Evolutionary conservation across 1,140 invertebrate genomes (phyloP).

Genomic region (Sitobion miscanthi): DNA sequence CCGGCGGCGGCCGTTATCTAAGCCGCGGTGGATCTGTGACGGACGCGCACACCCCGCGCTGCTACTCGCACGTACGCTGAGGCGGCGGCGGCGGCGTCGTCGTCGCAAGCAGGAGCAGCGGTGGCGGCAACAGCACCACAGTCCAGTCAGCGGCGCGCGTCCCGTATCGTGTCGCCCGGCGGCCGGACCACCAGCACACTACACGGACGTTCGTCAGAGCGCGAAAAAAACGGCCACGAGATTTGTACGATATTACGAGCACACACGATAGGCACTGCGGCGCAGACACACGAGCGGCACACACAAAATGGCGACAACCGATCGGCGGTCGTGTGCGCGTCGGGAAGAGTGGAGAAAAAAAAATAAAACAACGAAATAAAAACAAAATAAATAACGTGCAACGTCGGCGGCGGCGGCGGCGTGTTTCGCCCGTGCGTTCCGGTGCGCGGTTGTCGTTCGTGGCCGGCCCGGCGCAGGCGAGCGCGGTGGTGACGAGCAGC

Average conservation of each 20-base stretch:
- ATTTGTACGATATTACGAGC: neutral
- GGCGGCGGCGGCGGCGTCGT: neutral
- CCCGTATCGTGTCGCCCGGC: conserved; percentile 50
- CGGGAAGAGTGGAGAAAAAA: neutral
- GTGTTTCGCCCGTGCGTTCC: conserved; percentile 20
- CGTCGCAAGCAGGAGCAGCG: neutral
- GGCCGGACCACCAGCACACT: conserved; percentile 10
- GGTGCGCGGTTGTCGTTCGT: conserved; percentile 16
- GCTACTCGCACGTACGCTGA: neutral
- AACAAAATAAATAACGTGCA: conserved; percentile 38
- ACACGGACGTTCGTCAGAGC: neutral
- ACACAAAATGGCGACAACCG: conserved; percentile 53
- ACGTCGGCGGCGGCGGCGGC: conserved; percentile 7
- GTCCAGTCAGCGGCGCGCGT: conserved; percentile 51
- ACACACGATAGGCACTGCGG: neutral
- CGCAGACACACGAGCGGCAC: neutral
- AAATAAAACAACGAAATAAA: conserved; percentile 17
- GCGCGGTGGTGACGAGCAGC: conserved; percentile 43
- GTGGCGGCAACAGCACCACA: conserved; percentile 31
- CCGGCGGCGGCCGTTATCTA: conserved; percentile 52
- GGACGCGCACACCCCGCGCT: conserved; percentile 54
- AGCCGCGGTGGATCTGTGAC: conserved; percentile 46
- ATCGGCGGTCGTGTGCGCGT: neutral
- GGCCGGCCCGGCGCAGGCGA: conserved; percentile 30
- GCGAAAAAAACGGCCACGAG: neutral